Evolutionary conservation across 2,888 invertebrate species (phyloP).

Genomic region (Entomobrya proxima): DNA sequence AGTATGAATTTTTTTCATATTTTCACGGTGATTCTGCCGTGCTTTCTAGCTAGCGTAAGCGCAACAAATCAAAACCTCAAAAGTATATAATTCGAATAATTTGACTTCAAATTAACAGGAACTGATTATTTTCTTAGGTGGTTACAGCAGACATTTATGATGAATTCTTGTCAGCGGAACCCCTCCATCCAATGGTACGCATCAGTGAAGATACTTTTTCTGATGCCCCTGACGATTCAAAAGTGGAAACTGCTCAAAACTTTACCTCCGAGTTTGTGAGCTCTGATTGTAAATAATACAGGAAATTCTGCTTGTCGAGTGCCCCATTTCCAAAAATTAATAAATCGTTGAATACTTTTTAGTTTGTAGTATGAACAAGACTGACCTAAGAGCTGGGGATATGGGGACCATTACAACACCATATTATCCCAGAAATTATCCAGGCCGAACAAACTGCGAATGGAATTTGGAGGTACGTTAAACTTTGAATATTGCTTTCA

Average conservation of each 20-base stretch:
- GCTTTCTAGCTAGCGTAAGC: neutral
- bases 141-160: constrained; percentile 59
- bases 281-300: constrained; percentile 58
- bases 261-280: constrained; percentile 63
- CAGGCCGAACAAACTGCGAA: constrained; percentile 71
- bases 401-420: constrained; percentile 67
- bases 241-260: constrained; percentile 58
- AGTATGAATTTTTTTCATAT: neutral
- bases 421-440: constrained; percentile 75
- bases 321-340: too few relatives aligned
- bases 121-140: neutral
- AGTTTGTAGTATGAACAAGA: constrained; percentile 72
- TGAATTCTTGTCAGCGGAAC: constrained; percentile 70
- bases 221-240: constrained; percentile 62
- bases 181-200: constrained; percentile 69
- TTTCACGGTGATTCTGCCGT: neutral
- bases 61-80: neutral
- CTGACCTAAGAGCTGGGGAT: constrained; percentile 70
- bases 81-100: neutral
- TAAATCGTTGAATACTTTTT: neutral
- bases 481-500: neutral
- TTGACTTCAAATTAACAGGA: neutral
- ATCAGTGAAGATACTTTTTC: constrained; percentile 61
- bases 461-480: constrained; percentile 73
- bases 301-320: neutral